Base-by-base conservation (phyloP, 2,888 invertebrate genomes). In the Anticlea derivata region DNA sequence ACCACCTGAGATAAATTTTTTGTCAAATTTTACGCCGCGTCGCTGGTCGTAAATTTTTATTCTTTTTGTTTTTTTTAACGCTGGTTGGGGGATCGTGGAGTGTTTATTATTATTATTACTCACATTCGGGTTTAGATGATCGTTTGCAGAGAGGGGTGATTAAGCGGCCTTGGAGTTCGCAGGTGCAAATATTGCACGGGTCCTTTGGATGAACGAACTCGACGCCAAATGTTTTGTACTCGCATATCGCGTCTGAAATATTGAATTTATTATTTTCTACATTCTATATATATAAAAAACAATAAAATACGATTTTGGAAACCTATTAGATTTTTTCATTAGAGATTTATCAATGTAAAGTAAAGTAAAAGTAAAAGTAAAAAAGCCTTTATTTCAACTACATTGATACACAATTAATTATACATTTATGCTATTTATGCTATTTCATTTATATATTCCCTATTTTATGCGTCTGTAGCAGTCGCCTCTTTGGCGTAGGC, bases 31-130 rank as follows among this genome's bases (percentile, higher is more conserved):
- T 78, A 73, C 73, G 66, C 51, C 70, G 63, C 79, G 78, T 76
- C 66, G 70, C 60, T 47, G 63, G 52, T 74, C 76, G 75, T 86
- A 79, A 82, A 79, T 80, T 82, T 86, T 85, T 80, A 83, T 70
- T 75, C 67, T 78, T 75, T 79, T 71, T 65, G 68, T 65, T 70
- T 63, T 66, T 72, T 2, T 77, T 76, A 70, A 68, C 37, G 30
- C 8, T 40, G 10, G 22, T 24, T 58, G 59, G 53, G 47, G 53
- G 23, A 1, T 31, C 1, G 12, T 7, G 41, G 40, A 51, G 49
- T 59, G 49, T 58, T 57, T 60, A 55, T 60, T 48, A 70, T 60
- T 48, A 70, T 48, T 48, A 41, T 35, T 17, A 43, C 74, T 69
- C 53, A 71, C 70, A 72, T 58, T 65, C 68, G 35, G 65, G 68